Conservation (phyloP, 2,113 vertebrate genomes). For the Brachypteracias leptosomus region DNA sequence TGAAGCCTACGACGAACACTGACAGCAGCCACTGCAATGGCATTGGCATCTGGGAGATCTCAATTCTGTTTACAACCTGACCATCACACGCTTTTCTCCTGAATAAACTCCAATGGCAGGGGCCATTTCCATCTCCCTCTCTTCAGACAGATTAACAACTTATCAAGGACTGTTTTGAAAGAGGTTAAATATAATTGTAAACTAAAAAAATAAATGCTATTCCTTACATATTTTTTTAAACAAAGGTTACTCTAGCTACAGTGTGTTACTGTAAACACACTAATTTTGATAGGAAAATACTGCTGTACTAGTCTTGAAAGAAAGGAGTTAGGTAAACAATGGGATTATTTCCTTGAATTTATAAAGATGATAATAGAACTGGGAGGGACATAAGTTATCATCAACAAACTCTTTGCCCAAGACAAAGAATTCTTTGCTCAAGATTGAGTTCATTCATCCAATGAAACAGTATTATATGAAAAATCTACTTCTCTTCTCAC, state of each 20-base stretch:
- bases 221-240: not conserved
- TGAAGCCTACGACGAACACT: not conserved
- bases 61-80: not conserved
- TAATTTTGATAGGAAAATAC: not conserved
- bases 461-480: not conserved
- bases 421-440: not conserved
- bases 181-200: not conserved
- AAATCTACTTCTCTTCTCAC: not conserved
- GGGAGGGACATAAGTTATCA: not conserved
- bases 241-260: not conserved
- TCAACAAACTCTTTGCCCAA: not conserved
- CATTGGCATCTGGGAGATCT: not conserved
- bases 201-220: not conserved
- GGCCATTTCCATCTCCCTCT: not conserved
- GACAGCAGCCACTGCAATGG: not conserved
- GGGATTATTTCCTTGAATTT: not conserved
- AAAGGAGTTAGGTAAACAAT: not conserved
- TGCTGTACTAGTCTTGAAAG: not conserved
- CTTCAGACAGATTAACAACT: not conserved
- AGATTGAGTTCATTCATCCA: not conserved
- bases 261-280: not conserved
- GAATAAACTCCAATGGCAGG: not conserved
- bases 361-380: not conserved
- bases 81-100: not conserved
- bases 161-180: not conserved